Evolutionary conservation across 2,113 vertebrate genomes (phyloP).

Genomic region (Dasypus novemcinctus): DNA sequence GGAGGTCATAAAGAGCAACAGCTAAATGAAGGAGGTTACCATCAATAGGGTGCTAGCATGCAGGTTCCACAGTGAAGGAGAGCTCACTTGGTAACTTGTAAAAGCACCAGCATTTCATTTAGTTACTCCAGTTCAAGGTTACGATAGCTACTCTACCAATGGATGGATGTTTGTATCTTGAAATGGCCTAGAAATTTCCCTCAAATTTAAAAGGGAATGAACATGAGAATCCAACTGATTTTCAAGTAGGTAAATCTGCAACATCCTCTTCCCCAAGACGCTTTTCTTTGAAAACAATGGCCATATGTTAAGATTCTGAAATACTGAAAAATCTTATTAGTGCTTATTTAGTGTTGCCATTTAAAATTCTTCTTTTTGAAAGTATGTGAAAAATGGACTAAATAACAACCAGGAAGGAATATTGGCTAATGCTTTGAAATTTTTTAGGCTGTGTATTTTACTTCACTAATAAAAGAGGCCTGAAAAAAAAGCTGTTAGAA

Average conservation of each 20-base stretch:
- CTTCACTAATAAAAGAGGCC: conserved; percentile 15
- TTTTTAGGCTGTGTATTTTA: not conserved
- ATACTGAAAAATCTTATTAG: not conserved
- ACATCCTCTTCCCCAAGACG: not conserved
- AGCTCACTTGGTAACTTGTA: not conserved
- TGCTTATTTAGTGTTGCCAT: not conserved
- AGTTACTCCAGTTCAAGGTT: not conserved
- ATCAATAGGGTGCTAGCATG: rapidly evolving
- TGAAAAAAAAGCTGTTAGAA: conserved; percentile 26
- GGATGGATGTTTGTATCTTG: not conserved
- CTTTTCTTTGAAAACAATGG: not conserved
- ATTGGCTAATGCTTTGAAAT: not conserved
- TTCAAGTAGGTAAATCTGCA: not conserved
- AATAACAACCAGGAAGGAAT: not conserved
- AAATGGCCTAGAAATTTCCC: not conserved
- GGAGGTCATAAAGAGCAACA: not conserved
- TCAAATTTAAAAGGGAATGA: not conserved
- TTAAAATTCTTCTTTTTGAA: not conserved
- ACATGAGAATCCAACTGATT: not conserved
- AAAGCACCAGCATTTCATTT: not conserved
- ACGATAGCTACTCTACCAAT: rapidly evolving
- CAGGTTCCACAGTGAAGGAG: rapidly evolving
- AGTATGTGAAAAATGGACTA: conserved; percentile 17
- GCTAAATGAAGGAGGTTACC: rapidly evolving
- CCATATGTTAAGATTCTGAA: not conserved